phyloP scores from a whole-genome alignment of 2,797 vertebrate species.

The Anguilla megastoma region DNA sequence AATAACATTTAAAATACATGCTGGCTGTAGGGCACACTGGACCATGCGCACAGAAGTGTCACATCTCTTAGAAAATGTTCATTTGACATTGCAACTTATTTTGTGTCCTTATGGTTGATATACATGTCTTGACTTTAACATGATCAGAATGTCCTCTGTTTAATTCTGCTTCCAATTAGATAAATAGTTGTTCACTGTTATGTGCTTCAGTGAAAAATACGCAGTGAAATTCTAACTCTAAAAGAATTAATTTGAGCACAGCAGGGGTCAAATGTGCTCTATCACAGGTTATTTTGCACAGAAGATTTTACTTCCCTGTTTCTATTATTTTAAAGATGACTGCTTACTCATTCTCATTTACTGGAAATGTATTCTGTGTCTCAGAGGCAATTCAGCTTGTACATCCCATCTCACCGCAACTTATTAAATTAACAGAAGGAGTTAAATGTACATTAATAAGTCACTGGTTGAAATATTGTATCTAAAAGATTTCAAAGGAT shows the following conservation, averaged over 20 bases:
- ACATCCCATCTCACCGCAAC: neutral
- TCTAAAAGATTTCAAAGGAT: conserved; percentile 47
- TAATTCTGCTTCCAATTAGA: too few relatives aligned
- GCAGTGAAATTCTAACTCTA: neutral
- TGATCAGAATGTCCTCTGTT: too few relatives aligned
- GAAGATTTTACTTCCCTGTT: neutral
- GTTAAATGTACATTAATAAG: conserved; percentile 24
- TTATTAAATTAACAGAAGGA: conserved; percentile 14
- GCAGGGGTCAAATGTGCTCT: neutral
- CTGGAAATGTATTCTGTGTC: neutral
- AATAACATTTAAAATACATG: conserved; percentile 54
- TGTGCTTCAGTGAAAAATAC: too few relatives aligned
- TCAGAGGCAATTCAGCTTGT: neutral
- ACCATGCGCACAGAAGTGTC: neutral
- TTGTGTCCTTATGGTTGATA: neutral
- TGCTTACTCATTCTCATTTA: neutral
- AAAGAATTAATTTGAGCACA: neutral
- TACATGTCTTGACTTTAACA: too few relatives aligned
- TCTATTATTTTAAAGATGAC: neutral
- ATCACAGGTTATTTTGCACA: neutral
- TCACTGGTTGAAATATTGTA: conserved; percentile 38
- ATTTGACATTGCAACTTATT: neutral
- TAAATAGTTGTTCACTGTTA: too few relatives aligned
- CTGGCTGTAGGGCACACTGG: neutral
- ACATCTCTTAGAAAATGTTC: neutral